Base-by-base conservation (phyloP, 2,888 invertebrate species). In the Chymomyza amoena region DNA sequence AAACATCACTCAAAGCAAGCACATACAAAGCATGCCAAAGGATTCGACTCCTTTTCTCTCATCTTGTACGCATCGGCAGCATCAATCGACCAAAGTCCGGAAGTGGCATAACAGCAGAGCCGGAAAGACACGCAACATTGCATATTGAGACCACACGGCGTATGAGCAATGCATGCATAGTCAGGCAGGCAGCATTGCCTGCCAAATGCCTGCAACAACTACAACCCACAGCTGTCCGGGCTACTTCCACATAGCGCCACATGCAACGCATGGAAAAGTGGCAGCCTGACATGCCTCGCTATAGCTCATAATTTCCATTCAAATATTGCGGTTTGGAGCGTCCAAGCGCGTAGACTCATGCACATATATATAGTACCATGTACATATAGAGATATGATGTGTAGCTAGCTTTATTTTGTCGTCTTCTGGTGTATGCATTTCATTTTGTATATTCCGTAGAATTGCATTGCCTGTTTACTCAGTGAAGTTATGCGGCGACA, bases 121-220 rank as follows among this genome's bases (percentile, higher is more conserved):
- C 73, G 77, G 84, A 80, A 83, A 80, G 84, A 76, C 81, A 84
- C 79, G 84, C 84, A 86, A 81, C 87, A 86, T 79, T 88, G 87
- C 81, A 77, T 88, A 88, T 84, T 76, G 87, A 71, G 87, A 77
- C 74, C 87, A 81, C 81, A 83, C 73, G 76, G 79, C 88, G 81
- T 81, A 83, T 84, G 81, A 79, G 75, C 78, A 73, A 86, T 79
- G 45, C 57, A 16, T 18, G 54, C 15, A 18, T 15, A 60, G 36
- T n/a, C 60, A 6, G 60, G 15, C 15, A 18, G 32, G 15, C 15
- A 18, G 32, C 32, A 32, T 25, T 15, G 32, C 32, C 13, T 60
- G 78, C 87, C 73, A 79, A 87, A 75, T 75, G 75, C 39, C 72
- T 78, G 78, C 80, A 80, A 68, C 68, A 57, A 20, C 54, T 16